phyloP scores from a whole-genome alignment of 2,113 vertebrate genomes.

The Oncorhynchus nerka region DNA sequence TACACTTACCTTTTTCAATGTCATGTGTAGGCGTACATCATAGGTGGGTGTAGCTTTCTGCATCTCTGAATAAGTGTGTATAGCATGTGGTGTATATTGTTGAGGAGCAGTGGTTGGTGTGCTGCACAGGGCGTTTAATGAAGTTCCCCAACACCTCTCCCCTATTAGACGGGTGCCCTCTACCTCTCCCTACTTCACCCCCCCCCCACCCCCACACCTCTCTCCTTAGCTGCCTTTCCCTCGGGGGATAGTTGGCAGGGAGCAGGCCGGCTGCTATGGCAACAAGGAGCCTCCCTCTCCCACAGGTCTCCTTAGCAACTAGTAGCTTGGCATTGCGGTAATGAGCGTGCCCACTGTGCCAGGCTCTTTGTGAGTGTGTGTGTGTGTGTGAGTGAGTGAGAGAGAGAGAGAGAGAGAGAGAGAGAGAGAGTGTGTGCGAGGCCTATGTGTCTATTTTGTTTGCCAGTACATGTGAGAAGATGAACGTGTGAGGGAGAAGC shows the following conservation, averaged over 20 bases:
- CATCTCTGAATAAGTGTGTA: no score
- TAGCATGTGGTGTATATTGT: not conserved
- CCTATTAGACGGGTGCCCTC: slow-evolving; percentile 69
- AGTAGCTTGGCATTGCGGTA: slow-evolving; percentile 80
- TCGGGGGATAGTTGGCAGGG: slow-evolving; percentile 76
- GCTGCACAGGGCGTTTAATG: not conserved
- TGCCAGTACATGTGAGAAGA: slow-evolving; percentile 56
- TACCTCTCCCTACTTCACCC: slow-evolving; percentile 67
- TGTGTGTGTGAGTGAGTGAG: slow-evolving; percentile 12
- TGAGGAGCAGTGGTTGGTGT: not conserved
- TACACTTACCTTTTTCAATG: not conserved
- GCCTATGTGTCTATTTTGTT: slow-evolving; percentile 40
- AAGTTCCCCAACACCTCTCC: slow-evolving; percentile 15
- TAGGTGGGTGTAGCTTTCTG: not conserved
- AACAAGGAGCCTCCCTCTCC: slow-evolving; percentile 80
- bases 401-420: not conserved
- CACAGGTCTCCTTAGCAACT: slow-evolving; percentile 84
- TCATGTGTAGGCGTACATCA: not conserved
- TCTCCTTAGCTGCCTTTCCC: slow-evolving; percentile 65
- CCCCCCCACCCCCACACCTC: slow-evolving; percentile 43
- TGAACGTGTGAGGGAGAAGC: slow-evolving; percentile 44
- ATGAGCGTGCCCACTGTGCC: slow-evolving; percentile 77
- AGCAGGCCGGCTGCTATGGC: slow-evolving; percentile 79
- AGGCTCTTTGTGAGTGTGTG: slow-evolving; percentile 50
- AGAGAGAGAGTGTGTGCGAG: slow-evolving; percentile 42